Evolutionary conservation across 2,797 vertebrate genomes (phyloP), one percentile per base, ranked within the genome.

Genomic region (Selene dorsalis): DNA sequence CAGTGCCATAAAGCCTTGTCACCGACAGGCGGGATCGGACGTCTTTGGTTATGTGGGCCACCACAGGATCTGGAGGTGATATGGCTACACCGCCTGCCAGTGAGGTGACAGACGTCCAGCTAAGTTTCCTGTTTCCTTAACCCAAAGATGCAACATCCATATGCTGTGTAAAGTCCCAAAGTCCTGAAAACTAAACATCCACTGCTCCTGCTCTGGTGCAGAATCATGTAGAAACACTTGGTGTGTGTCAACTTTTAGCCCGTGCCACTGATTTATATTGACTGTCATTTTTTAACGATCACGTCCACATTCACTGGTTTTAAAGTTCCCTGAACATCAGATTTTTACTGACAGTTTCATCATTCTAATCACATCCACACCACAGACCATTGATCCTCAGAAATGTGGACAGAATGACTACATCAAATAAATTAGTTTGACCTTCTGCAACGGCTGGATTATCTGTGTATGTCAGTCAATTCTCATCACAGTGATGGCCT

Each of bases 401-500:
- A 75, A 80, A 83, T 74, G 80, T 53, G 61, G 80, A 58, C 75
- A 78, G 82, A 87, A 84, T 72, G 69, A 89, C 80, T 79, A 67
- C 86, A 91, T 93, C 85, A 92, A 85, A 81, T 80, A 80, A 83
- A 92, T 90, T 61, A 82, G 75, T 85, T 75, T 87, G 89, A 87
- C 91, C 90, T 89, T 90, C 84, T 80, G 83, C 77, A 68, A 32
- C 59, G 24, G 75, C 68, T 80, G 86, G 89, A 90, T 91, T 89
- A 92, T 88, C 75, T 50, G 63, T 75, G 48, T 64, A 70, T 9
- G 9, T 68, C 75, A 84, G 86, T 84, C 87, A 82, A 55, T 88
- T 82, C 86, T 88, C 89, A 91, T 91, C 88, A 88, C 70, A 41
- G 55, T 84, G 85, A 92, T 93, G 92, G 90, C 84, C 57, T 78